Conservation (phyloP, 1,140 invertebrate species). For the Drosophila nasuta region DNA sequence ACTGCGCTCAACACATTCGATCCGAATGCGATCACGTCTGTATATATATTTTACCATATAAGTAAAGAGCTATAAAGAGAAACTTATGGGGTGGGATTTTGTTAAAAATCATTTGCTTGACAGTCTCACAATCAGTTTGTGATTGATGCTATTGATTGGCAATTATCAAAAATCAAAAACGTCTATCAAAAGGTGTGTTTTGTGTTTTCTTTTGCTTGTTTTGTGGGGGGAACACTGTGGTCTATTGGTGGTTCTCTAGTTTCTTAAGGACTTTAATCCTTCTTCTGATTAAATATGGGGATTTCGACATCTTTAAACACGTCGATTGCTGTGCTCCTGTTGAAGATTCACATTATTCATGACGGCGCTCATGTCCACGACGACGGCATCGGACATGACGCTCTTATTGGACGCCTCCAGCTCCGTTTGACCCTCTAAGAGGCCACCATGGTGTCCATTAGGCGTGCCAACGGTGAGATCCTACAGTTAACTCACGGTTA, state of each 20-base stretch:
- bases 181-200: slow-evolving; percentile 48
- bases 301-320: slow-evolving; percentile 44
- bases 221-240: slow-evolving; percentile 62
- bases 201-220: slow-evolving; percentile 27
- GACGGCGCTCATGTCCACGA: slow-evolving; percentile 79
- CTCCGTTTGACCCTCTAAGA: slow-evolving; percentile 78
- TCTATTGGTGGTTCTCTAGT: slow-evolving; percentile 46
- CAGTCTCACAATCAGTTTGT: slow-evolving; percentile 43
- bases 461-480: slow-evolving; percentile 75
- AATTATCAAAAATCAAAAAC: slow-evolving; percentile 37
- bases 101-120: slow-evolving; percentile 18
- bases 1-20: slow-evolving; percentile 22
- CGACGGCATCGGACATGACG: slow-evolving; percentile 73
- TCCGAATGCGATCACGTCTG: neutral
- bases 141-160: neutral
- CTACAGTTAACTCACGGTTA: slow-evolving; percentile 31
- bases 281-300: neutral
- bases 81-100: slow-evolving; percentile 1
- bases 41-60: slow-evolving; percentile 5
- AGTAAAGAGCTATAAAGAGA: slow-evolving; percentile 24
- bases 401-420: slow-evolving; percentile 67
- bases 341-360: slow-evolving; percentile 80
- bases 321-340: slow-evolving; percentile 71
- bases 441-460: slow-evolving; percentile 66
- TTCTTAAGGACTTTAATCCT: slow-evolving; percentile 10